phyloP scores from a whole-genome alignment of 2,888 invertebrate species.

The Alloscopus bannaensis region DNA sequence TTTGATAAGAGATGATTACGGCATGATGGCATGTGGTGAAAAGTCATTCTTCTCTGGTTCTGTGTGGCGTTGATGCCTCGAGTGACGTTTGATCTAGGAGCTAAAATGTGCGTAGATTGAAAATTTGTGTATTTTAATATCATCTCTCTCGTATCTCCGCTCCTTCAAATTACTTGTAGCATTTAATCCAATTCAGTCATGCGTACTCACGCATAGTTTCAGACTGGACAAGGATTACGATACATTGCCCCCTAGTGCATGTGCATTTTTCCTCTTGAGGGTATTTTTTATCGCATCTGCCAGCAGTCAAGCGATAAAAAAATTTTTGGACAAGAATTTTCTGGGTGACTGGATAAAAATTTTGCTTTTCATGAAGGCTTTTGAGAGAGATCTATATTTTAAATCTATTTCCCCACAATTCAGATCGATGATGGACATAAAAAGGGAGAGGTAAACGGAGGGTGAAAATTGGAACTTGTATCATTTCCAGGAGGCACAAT shows the following conservation, averaged over 20 bases:
- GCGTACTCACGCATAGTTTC: conserved; percentile 4
- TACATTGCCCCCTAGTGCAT: background rate
- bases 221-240: no score
- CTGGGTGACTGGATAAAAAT: conserved; percentile 3
- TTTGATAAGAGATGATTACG: conserved; percentile 28
- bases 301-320: no score
- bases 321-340: conserved; percentile 16
- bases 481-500: background rate
- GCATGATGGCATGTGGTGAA: conserved; percentile 32
- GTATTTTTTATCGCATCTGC: conserved; percentile 2
- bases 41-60: conserved; percentile 16
- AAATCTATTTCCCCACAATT: no score
- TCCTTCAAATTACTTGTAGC: background rate
- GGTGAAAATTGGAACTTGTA: background rate
- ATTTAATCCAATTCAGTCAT: conserved; percentile 16
- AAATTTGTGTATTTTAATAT: background rate
- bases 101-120: background rate
- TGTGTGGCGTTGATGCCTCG: conserved; percentile 42
- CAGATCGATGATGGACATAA: conserved; percentile 23
- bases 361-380: no score
- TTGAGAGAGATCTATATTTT: no score
- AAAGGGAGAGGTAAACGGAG: conserved; percentile 25
- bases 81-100: conserved; percentile 43
- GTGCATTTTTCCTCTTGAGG: no score
- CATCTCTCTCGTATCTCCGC: conserved; percentile 1